phyloP scores from a whole-genome alignment of 2,888 invertebrate species.

The Aspidapion aeneum region DNA sequence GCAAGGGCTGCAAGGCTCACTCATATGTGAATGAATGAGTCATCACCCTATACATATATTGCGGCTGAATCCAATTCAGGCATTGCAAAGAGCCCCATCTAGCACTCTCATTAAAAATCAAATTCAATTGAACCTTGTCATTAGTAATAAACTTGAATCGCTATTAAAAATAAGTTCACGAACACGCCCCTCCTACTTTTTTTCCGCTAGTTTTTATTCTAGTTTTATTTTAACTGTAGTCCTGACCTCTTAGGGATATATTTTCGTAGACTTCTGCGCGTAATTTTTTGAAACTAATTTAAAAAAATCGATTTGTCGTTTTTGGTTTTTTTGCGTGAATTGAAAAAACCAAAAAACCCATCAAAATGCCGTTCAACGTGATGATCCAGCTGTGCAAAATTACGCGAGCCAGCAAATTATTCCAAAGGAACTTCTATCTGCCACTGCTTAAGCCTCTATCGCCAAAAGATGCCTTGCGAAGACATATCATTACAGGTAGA shows the following conservation, averaged over 20 bases:
- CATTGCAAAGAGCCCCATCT: too few species aligned
- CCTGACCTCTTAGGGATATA: slow-evolving; percentile 32
- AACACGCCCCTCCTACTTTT: not conserved
- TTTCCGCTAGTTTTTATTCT: slow-evolving; percentile 9
- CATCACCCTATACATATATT: too few species aligned
- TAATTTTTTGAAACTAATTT: not conserved
- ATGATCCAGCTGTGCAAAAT: slow-evolving; percentile 74
- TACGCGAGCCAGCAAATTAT: slow-evolving; percentile 73
- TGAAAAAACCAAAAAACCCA: slow-evolving; percentile 17
- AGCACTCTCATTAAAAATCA: too few species aligned
- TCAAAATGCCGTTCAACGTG: slow-evolving; percentile 44
- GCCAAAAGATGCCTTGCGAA: slow-evolving; percentile 76
- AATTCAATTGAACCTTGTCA: not conserved
- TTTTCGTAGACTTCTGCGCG: slow-evolving; percentile 21
- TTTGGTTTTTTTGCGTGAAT: slow-evolving; percentile 3
- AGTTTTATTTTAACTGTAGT: slow-evolving; percentile 35
- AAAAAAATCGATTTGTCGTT: too few species aligned
- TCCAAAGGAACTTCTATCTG: slow-evolving; percentile 80
- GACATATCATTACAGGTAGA: slow-evolving; percentile 70
- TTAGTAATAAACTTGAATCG: not conserved
- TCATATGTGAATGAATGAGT: too few species aligned
- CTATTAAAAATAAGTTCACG: not conserved
- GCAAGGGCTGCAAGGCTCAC: too few species aligned
- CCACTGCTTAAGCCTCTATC: slow-evolving; percentile 77
- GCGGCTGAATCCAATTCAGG: too few species aligned